Base-by-base conservation (phyloP, 2,113 vertebrate genomes). In the Camelus bactrianus region DNA sequence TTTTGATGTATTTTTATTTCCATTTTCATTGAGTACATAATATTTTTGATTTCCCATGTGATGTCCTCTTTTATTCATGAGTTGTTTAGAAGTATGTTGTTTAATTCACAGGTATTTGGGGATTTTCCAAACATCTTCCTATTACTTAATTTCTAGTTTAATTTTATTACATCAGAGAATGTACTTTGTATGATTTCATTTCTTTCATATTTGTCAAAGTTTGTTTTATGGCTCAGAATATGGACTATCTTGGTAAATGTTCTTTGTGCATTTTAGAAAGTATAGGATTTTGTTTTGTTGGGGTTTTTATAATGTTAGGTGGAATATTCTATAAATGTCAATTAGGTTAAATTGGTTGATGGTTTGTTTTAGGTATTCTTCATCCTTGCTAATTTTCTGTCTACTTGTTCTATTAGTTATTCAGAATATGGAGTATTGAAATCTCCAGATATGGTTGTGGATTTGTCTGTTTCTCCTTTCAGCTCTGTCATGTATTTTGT, bases 1-100 rank as follows among this genome's bases (percentile, higher is more conserved):
- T 82, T 90, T 89, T 92, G 79, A 82, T 46, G 65, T 73, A 64
- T 73, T 73, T 73, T 92, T 60, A 48, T 89, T 93, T 82, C 58
- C 19, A 42, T 83, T 82, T 70, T 94, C 32, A 67, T 91, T 96
- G 14, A 52, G 26, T 85, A 62, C 24, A 93, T 83, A 95, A 54
- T 88, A 6, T 48, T 79, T 95, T 86, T 75, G 0, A 30, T 88
- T 97, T 93, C 4, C 14, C 16, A n/a, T 60, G 38, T 91, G 16
- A 77, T 11, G 75, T 77, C 16, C 28, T 86, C 15, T 58, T 83
- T 93, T 64, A 79, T 10, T 82, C 20, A 54, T 50, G 26, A 77
- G 8, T 93, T 64, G 79, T 48, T 93, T 85, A 65, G n/a, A 84
- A 83, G 19, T 81, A 8, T 89, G 15, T 64, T 62, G 46, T 67